A percentile compares a stretch with the other conserved stretches of the same genome.
Conservation (phyloP, 1,140 invertebrate genomes). For the Acromyrmex charruanus region DNA sequence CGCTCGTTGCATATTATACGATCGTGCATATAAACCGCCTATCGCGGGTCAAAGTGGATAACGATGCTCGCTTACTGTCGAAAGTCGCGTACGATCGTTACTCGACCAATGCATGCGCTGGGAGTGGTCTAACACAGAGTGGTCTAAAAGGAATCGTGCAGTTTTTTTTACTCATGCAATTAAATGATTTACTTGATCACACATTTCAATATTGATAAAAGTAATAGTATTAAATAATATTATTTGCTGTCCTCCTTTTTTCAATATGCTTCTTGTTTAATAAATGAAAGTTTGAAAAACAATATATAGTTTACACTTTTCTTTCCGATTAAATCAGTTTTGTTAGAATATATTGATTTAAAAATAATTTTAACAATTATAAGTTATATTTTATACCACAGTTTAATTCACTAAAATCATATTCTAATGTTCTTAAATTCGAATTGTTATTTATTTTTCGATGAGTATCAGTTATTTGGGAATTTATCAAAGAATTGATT, state of each 20-base stretch:
- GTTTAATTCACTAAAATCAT: not conserved
- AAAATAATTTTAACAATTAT: not conserved
- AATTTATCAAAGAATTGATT: constrained; percentile 23
- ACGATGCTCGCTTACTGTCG: constrained; percentile 56
- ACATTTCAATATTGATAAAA: not conserved
- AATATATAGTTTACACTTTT: not conserved
- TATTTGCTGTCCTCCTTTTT: not conserved
- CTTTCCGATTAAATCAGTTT: not conserved
- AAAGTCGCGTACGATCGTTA: constrained; percentile 39
- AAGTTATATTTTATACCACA: not conserved
- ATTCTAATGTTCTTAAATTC: not conserved
- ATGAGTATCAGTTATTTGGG: not conserved
- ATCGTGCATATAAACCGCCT: constrained; percentile 52
- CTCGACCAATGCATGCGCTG: not conserved
- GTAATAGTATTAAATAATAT: not conserved
- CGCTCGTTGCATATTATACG: constrained; percentile 53
- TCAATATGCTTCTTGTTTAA: not conserved
- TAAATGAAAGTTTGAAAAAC: not conserved
- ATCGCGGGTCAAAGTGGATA: constrained; percentile 53
- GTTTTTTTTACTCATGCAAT: not conserved
- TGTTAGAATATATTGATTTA: not conserved
- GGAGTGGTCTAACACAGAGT: not conserved
- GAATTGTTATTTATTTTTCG: not conserved
- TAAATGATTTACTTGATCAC: not conserved
- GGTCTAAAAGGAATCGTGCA: not conserved